Evolutionary conservation across 1,140 invertebrate species (phyloP), one percentile per base, ranked within the genome.

Genomic region (Magallana angulata): DNA sequence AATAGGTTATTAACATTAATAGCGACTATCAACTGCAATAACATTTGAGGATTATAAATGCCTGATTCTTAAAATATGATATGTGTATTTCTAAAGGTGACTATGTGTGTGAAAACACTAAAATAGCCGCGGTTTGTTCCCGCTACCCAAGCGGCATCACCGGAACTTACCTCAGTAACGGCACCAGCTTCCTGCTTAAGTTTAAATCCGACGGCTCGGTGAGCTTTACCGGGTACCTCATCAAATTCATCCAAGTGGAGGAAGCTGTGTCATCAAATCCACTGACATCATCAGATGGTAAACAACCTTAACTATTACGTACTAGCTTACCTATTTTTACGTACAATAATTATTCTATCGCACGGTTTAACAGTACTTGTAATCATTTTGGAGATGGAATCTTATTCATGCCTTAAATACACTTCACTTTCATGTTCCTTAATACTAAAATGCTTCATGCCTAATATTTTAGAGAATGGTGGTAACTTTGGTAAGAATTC

Each of bases 51-150:
- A 48, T 4, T 48, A 48, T 48, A 4, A 48, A 48, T 48, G 36
- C 36, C 36, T 48, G 5, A 48, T 48, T 4, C 5, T 48, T 48
- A 48, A 48, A 48, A 48, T 48, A 48, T 0, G 36, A 5, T 48
- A 48, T 48, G 36, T 48, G 36, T 48, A 48, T 48, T 48, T 48
- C 5, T 56, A 1, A 12, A 86, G 85, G 85, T 80, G 76, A 71
- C 8, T 86, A 86, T 16, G 85, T 86, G 9, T 86, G 85, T 86
- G 85, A 86, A 24, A 86, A 80, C 18, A 86, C 85, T 12, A 86
- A 86, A 57, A n/a, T 86, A 68, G 56, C 76, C 4, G 68, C 64
- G 2, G 24, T 58, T 12, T 86, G 85, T 36, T 58, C 85, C 6
- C 85, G 64, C 12, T 76, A 86, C 80, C 85, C 85, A 36, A 86